Percentiles rank a stretch among this genome's conserved stretches.
Conservation (phyloP, 2,113 vertebrate species). For the Cyanoderma ruficeps region DNA sequence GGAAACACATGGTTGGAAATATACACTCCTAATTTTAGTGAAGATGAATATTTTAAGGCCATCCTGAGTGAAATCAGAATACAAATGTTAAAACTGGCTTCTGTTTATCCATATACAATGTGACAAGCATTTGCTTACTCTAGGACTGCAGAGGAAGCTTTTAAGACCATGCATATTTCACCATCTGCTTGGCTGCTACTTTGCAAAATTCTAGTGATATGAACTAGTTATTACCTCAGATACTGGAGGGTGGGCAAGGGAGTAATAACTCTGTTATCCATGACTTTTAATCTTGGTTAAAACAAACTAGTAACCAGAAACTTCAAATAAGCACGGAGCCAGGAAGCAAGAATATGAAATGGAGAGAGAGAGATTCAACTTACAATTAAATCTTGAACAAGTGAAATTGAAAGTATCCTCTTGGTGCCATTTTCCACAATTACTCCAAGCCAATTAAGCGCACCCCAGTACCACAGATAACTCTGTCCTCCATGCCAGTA, state of each 20-base stretch:
- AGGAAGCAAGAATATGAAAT: neutral
- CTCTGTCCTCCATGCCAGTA: conserved; percentile 93
- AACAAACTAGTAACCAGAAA: neutral
- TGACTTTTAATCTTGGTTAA: neutral
- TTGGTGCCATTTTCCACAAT: conserved; percentile 79
- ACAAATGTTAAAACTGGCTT: conserved; percentile 30
- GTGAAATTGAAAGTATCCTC: conserved; percentile 73
- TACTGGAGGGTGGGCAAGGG: neutral
- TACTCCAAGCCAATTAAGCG: conserved; percentile 91
- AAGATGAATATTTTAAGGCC: conserved; percentile 51
- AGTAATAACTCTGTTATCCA: neutral
- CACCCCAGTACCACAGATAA: conserved; percentile 91
- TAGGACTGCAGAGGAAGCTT: conserved; percentile 1
- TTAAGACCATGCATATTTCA: neutral
- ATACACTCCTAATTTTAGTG: conserved; percentile 41
- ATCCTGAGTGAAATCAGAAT: conserved; percentile 36
- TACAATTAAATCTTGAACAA: conserved; percentile 77
- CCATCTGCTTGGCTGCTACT: neutral
- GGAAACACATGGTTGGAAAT: conserved; percentile 41
- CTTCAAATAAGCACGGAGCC: neutral
- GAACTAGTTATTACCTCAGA: neutral
- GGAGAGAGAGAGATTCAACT: conserved; percentile 62
- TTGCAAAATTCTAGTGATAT: neutral
- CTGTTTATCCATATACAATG: neutral
- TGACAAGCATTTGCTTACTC: neutral